These are phyloP conservation scores for Carcharodon carcharias DNA, from an alignment of 2,797 vertebrate species.

Conservation along the genomic window DNA sequence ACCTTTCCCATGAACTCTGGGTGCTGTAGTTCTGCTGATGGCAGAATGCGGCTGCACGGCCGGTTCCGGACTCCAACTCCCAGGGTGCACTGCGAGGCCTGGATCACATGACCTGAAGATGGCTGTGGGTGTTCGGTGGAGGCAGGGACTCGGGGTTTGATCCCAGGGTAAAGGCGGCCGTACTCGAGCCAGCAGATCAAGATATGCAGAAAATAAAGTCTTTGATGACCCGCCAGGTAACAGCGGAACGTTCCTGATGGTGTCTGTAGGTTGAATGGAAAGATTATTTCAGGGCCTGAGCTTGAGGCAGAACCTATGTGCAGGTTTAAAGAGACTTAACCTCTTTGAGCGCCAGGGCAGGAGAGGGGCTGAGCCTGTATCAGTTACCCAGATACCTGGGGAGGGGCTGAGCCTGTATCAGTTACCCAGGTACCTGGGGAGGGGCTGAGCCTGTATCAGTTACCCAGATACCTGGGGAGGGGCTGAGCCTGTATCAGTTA, in stretches of 20 bases:
- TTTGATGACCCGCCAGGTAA: conserved; percentile 92
- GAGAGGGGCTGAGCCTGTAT: background rate
- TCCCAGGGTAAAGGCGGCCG: background rate
- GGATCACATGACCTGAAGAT: conserved; percentile 62
- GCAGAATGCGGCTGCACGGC: background rate
- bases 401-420: background rate
- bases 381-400: background rate
- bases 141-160: conserved; percentile 11
- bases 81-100: conserved; percentile 48
- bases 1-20: background rate
- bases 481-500: no score
- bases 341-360: background rate
- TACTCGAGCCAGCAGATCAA: accelerated
- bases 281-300: background rate
- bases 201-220: conserved; percentile 97
- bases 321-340: background rate
- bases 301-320: background rate
- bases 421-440: no score
- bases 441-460: no score
- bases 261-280: background rate
- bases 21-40: background rate
- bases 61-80: conserved; percentile 60
- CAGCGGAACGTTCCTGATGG: conserved; percentile 35
- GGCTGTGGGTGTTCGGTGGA: conserved; percentile 45
- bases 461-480: no score